Evolutionary conservation across 2,113 vertebrate genomes (phyloP), one percentile per base, ranked within the genome.

Genomic region (Melozone crissalis): DNA sequence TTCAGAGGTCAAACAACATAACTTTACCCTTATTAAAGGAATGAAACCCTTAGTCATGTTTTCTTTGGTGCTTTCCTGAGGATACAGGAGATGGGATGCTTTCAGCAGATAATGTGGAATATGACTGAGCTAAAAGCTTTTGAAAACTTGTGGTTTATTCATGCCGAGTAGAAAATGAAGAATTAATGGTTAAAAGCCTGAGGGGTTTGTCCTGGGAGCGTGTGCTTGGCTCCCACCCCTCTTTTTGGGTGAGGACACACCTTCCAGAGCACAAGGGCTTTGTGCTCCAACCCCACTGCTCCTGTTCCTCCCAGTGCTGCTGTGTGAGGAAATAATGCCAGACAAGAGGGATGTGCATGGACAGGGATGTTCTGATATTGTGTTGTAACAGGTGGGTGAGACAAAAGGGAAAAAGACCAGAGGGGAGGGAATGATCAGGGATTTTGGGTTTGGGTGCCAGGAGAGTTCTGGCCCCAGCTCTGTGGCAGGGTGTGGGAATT

Each of bases 271-370:
- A 5, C 2, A 11, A 5, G 5, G 55, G 51, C 33, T 77, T n/a
- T 49, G 66, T 1, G 5, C 35, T 3, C 54, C 4, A 3, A 39
- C 26, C 10, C 24, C 7, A 1, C 44, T 4, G 0, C 16, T 77
- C 46, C 47, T 77, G 59, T 11, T 77, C 49, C 31, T 84, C 15
- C 33, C 17, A 26, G 13, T 43, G 69, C 66, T 67, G 82, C 62
- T 72, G 10, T 14, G 27, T 5, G 1, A 1, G 8, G 13, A 44
- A 59, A 68, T 15, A 15, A 43, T 5, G 18, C 1, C 14, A 51
- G 67, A 5, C 5, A 11, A 72, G 80, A 73, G 44, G 33, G 31
- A 30, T 2, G 31, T 20, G 43, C 55, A 1, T 0, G 30, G 72
- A 55, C 1, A 3, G 24, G 72, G 30, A 59, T 35, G 81, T 2